A percentile compares a stretch with the other conserved stretches of the same genome.
Conservation (phyloP, 2,113 vertebrate genomes). For the Chaetodon trifascialis region DNA sequence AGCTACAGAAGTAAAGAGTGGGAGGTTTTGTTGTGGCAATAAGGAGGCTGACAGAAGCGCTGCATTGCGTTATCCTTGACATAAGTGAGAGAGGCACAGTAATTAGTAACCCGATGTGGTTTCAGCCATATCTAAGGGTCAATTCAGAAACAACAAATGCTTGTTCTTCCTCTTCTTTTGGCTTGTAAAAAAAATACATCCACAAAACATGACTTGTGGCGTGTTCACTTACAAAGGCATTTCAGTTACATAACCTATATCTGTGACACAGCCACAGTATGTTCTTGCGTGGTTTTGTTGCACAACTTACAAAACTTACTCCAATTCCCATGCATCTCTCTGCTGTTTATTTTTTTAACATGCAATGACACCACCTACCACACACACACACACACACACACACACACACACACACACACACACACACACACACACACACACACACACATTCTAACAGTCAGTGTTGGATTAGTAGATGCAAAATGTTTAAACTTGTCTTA, state of each 20-base stretch:
- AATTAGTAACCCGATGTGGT: not conserved
- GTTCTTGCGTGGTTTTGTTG: not conserved
- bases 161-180: not conserved
- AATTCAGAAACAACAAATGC: not conserved
- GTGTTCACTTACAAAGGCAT: not conserved
- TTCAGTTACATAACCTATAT: not conserved
- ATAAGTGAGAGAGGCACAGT: not conserved
- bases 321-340: not conserved
- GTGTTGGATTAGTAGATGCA: not conserved
- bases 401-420: not conserved
- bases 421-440: not conserved
- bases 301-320: not conserved
- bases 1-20: not conserved
- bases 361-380: not conserved
- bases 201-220: not conserved
- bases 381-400: not conserved
- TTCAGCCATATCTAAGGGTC: not conserved
- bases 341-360: not conserved
- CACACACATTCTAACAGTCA: not conserved
- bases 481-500: not conserved
- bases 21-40: not conserved
- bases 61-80: not conserved
- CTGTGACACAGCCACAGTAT: not conserved
- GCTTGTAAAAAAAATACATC: not conserved
- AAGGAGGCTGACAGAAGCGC: not conserved